Evolutionary conservation across 2,113 vertebrate species (phyloP), one percentile per base, ranked within the genome.

Genomic region (Syrmaticus mikado): DNA sequence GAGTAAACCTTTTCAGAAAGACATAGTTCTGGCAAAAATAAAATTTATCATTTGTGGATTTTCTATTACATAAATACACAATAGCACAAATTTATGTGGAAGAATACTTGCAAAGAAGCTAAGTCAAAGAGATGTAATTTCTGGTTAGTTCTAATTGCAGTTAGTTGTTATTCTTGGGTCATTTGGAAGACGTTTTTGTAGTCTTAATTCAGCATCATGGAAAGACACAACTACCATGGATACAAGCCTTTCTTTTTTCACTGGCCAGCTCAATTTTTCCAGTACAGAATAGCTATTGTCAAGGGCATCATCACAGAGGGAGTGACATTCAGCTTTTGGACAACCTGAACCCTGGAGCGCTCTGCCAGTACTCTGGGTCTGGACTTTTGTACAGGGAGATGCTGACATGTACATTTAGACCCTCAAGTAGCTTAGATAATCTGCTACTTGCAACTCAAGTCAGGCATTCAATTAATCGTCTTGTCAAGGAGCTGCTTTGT

Each of bases 1-100:
- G 81, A 79, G 14, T 75, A 94, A 94, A 87, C 19, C 28, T 77
- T 87, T 85, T 89, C 72, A 80, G 64, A 79, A 79, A 75, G 22
- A 88, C 82, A 79, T 7, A 12, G 11, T 77, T 89, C 27, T 87
- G 30, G 14, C 34, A 70, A 92, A 90, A 72, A 28, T 11, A 36
- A 36, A 36, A 19, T 3, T 58, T 38, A 24, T 67, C 1, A n/a
- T 52, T 67, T 90, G 22, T 24, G 53, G 40, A 45, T 89, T 93
- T 79, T 85, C 40, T 65, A 11, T 79, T 70, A 87, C 89, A 88
- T 48, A 91, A 76, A n/a, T 16, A 85, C 4, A 38, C 14, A 50
- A 11, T 30, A 82, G 80, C 10, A 45, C 6, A n/a, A 57, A 66
- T 11, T 6, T 82, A 50, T 20, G 18, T 5, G 11, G n/a, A 2